Percentiles rank a stretch among this genome's conserved stretches.
Conservation (phyloP, 2,797 vertebrate genomes). For the Coranthus polyacanthus region DNA sequence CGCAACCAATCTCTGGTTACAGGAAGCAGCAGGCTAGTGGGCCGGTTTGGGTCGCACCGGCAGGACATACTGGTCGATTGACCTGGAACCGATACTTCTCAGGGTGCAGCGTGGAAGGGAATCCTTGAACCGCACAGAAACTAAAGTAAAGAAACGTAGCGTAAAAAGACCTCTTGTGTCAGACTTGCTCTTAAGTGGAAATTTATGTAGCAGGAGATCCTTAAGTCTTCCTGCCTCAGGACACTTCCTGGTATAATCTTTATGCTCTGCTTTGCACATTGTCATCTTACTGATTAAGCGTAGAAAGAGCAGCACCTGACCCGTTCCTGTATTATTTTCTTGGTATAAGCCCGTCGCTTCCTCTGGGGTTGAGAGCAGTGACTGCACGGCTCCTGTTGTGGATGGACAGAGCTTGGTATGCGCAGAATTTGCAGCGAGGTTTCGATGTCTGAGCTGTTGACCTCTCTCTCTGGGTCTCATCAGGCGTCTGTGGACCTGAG, state of each 20-base stretch:
- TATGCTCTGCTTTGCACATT: conserved; percentile 51
- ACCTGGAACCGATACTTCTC: conserved; percentile 63
- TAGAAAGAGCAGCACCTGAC: conserved; percentile 60
- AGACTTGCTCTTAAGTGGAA: conserved; percentile 35
- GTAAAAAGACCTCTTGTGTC: conserved; percentile 27
- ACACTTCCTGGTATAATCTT: conserved; percentile 64
- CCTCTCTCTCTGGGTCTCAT: conserved; percentile 68
- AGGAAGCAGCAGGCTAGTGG: conserved; percentile 54
- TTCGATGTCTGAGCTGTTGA: conserved; percentile 54
- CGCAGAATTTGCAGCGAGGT: conserved; percentile 53
- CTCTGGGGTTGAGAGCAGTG: too few relatives aligned
- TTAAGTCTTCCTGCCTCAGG: conserved; percentile 65
- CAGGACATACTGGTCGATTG: conserved; percentile 56
- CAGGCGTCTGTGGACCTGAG: conserved; percentile 57
- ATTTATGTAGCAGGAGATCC: conserved; percentile 32
- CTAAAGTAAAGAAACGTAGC: conserved; percentile 41
- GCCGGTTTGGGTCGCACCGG: conserved; percentile 20
- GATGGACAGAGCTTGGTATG: conserved; percentile 51
- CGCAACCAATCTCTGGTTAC: conserved; percentile 67
- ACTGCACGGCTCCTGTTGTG: too few relatives aligned
- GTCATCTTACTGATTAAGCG: conserved; percentile 55
- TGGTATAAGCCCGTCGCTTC: conserved; percentile 6
- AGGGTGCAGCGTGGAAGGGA: conserved; percentile 35
- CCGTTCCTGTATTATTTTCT: conserved; percentile 24
- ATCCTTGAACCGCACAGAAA: conserved; percentile 45